phyloP scores from a whole-genome alignment of 2,888 invertebrate genomes.

The Ochropleura leucogaster region DNA sequence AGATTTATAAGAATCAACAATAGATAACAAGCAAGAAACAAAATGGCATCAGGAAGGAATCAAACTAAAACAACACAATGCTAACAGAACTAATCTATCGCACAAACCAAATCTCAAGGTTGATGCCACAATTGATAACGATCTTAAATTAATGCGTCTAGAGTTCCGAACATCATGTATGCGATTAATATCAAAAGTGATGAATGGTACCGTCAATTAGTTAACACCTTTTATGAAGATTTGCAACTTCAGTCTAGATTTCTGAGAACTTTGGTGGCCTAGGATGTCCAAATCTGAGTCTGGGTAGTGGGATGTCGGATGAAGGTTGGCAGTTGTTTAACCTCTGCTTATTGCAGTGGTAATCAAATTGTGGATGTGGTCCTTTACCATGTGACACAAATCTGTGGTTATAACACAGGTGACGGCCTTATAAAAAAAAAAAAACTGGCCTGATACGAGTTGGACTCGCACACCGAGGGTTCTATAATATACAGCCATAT shows the following conservation, averaged over 20 bases:
- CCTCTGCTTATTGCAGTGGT: neutral
- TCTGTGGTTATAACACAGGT: no score
- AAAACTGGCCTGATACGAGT: no score
- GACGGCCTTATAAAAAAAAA: no score
- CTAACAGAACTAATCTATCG: neutral
- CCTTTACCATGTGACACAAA: neutral
- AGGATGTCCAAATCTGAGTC: constrained; percentile 36
- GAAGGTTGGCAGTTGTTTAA: neutral
- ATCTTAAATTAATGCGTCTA: constrained; percentile 32
- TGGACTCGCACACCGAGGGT: no score
- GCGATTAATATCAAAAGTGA: constrained; percentile 41
- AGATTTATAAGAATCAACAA: neutral
- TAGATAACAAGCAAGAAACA: neutral
- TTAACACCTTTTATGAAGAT: constrained; percentile 36
- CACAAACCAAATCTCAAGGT: constrained; percentile 29
- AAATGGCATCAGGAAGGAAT: neutral
- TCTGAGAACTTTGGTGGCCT: constrained; percentile 35
- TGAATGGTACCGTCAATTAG: constrained; percentile 43
- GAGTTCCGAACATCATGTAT: constrained; percentile 40
- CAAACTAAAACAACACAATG: neutral
- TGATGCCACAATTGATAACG: constrained; percentile 21
- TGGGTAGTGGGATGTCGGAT: neutral
- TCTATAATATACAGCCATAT: no score
- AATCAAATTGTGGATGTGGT: neutral
- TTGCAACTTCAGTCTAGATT: constrained; percentile 18